These are phyloP conservation scores for Todiramphus chloris DNA, from an alignment of 2,113 vertebrate species.

Conservation along the genomic window DNA sequence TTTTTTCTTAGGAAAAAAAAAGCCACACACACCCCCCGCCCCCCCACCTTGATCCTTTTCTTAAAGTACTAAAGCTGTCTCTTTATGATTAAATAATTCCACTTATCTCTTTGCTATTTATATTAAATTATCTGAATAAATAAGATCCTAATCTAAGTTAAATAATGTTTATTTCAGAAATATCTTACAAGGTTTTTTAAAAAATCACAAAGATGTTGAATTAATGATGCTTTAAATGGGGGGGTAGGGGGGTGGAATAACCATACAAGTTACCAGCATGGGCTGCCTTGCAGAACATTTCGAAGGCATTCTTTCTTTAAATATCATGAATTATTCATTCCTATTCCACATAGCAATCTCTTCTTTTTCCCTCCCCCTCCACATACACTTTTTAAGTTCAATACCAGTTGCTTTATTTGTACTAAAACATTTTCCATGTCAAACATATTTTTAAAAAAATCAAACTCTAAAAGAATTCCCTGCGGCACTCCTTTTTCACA, in stretches of 20 bases:
- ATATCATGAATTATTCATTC: conserved; percentile 95
- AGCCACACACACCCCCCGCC: background rate
- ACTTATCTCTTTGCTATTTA: conserved; percentile 67
- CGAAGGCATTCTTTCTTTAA: conserved; percentile 83
- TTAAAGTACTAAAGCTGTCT: conserved; percentile 45
- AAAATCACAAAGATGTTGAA: conserved; percentile 71
- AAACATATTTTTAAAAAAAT: conserved; percentile 84
- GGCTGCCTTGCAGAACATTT: conserved; percentile 79
- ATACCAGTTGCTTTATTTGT: conserved; percentile 95
- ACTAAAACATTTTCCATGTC: conserved; percentile 95
- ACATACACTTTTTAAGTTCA: conserved; percentile 83
- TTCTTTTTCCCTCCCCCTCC: conserved; percentile 44
- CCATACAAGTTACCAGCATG: conserved; percentile 75
- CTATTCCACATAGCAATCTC: conserved; percentile 78
- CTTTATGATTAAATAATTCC: conserved; percentile 72
- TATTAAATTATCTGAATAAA: conserved; percentile 76
- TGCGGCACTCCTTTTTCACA: conserved; percentile 91
- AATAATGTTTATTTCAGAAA: conserved; percentile 68
- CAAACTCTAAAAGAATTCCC: conserved; percentile 88
- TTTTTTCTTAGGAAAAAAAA: background rate
- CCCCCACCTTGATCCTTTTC: conserved; percentile 45
- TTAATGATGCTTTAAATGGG: conserved; percentile 81
- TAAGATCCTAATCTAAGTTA: conserved; percentile 73
- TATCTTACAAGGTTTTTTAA: conserved; percentile 55
- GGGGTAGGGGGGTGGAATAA: conserved; percentile 59